Percentiles rank a stretch among this genome's conserved stretches.
phyloP scores from a whole-genome alignment of 1,140 invertebrate genomes.

The Camponotus floridanus region DNA sequence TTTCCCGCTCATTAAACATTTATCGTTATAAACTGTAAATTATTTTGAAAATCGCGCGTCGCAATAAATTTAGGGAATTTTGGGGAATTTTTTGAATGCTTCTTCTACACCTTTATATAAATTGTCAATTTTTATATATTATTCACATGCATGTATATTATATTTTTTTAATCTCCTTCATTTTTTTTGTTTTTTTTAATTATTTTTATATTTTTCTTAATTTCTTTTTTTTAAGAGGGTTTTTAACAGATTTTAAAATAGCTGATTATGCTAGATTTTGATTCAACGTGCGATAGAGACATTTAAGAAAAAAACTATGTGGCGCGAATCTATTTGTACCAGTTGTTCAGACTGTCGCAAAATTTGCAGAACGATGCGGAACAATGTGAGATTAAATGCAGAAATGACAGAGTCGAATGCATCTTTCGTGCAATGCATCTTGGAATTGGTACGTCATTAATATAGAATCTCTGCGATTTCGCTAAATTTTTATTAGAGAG shows the following conservation, averaged over 20 bases:
- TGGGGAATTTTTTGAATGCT: no score
- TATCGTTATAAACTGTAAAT: no score
- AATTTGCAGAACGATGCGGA: neutral
- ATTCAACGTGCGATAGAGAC: neutral
- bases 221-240: no score
- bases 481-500: no score
- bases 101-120: no score
- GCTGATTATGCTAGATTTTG: neutral
- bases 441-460: constrained; percentile 72
- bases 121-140: no score
- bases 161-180: neutral
- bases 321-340: neutral
- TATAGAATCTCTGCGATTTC: no score
- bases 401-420: neutral
- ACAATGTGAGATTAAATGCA: neutral
- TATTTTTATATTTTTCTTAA: no score
- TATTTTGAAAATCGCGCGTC: no score
- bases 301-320: neutral
- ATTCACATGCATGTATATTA: no score
- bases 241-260: neutral
- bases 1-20: neutral
- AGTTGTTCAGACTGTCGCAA: neutral
- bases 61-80: no score
- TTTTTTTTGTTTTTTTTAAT: no score
- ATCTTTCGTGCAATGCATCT: constrained; percentile 68